Conservation (phyloP, 2,797 vertebrate species). For the Toxotes lorentzi region DNA sequence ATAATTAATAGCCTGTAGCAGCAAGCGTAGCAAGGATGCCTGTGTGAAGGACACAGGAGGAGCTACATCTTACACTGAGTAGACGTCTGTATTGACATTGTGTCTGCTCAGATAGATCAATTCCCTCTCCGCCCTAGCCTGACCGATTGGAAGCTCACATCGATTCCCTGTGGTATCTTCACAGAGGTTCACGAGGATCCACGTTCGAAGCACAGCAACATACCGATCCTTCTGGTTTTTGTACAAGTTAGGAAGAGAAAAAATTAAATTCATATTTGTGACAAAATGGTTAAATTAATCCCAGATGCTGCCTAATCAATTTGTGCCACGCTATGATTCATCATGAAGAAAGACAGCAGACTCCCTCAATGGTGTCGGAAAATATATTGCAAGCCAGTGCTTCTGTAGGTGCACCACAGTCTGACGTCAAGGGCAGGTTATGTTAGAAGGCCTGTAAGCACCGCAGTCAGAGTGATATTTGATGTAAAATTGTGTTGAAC, state of each 20-base stretch:
- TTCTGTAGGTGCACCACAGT: slow-evolving; percentile 31
- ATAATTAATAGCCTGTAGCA: slow-evolving; percentile 52
- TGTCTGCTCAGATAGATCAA: slow-evolving; percentile 78
- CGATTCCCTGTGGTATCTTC: slow-evolving; percentile 58
- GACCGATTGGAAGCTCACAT: slow-evolving; percentile 69
- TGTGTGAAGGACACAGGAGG: slow-evolving; percentile 73
- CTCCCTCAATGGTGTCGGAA: slow-evolving; percentile 26
- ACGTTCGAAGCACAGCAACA: not conserved
- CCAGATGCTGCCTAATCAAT: slow-evolving; percentile 32
- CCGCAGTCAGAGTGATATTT: slow-evolving; percentile 4
- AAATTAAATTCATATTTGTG: slow-evolving; percentile 5
- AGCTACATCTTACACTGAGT: slow-evolving; percentile 70
- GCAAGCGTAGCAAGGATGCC: slow-evolving; percentile 35
- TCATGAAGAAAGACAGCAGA: slow-evolving; percentile 15
- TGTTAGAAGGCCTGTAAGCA: slow-evolving; percentile 44
- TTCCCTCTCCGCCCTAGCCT: slow-evolving; percentile 49
- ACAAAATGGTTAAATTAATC: slow-evolving; percentile 39
- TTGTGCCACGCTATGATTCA: slow-evolving; percentile 41
- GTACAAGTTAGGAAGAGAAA: not conserved
- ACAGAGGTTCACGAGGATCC: slow-evolving; percentile 34
- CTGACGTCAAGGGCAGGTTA: slow-evolving; percentile 53
- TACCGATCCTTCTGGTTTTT: not conserved
- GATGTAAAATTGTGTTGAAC: not conserved
- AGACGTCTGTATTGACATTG: slow-evolving; percentile 76
- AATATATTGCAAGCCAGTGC: slow-evolving; percentile 24